Base-by-base conservation (phyloP, 2,888 invertebrate species). In the Microplitis deprimator region DNA sequence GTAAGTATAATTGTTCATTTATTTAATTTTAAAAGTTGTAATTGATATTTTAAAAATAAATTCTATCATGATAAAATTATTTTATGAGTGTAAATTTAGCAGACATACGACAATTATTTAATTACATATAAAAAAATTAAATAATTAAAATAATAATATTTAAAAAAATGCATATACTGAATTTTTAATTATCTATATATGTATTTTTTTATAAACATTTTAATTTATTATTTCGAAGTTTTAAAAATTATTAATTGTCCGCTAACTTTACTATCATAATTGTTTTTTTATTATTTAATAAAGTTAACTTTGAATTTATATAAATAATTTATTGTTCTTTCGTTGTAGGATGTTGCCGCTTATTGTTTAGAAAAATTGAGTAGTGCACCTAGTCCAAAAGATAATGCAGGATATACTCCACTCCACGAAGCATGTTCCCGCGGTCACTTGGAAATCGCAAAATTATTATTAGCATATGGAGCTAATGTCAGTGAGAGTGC, bases 401-500 rank as follows among this genome's bases (percentile, higher is more conserved):
- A 98, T 88, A 97, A 98, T 89, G 97, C 97, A 1, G 96, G 96
- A 0, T 97, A 96, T 86, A 98, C 98, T 1, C 97, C 98, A 0
- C 91, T 98, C 41, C 98, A 98, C 89, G 98, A 97, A 87, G 97
- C 97, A 7, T 96, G 97, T 85, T 94, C 96, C 3, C 93, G 95
- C 83, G 98, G 98, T 5, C 96, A 97, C 89, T 91, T 97, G 69
- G 94, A 95, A 83, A 97, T 98, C 81, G 97, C 97, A 1, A 93
- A 95, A 83, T 92, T 96, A 69, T 92, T 98, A 29, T 91, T 98
- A 65, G 94, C 94, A 84, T 96, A 97, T 86, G 98, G 98, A 39
- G 97, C 97, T 7, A 96, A 97, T 89, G 96, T 96, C 77, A 97
- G 97, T 79, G 96, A 96, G 85, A 96, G 96, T 75, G 97, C 98